These are phyloP conservation scores for Sardinella longiceps DNA, from an alignment of 2,797 vertebrate genomes.

Conservation along the genomic window DNA sequence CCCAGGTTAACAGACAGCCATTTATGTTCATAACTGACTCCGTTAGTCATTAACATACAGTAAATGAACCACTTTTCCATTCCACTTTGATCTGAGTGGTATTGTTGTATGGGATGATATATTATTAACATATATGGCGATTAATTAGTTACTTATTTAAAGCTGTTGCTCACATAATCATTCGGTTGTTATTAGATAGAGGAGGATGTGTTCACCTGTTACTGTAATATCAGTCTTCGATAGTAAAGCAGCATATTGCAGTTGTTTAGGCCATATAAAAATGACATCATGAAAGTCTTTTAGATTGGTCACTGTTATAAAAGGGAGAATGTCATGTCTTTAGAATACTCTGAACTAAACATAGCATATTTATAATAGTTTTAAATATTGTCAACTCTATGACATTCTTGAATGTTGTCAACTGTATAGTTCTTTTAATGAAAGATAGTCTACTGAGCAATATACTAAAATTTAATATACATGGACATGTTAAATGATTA, in stretches of 20 bases:
- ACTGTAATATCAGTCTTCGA: too few relatives aligned
- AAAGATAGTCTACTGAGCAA: background rate
- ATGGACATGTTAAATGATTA: background rate
- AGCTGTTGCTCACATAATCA: background rate
- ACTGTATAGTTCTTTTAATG: background rate
- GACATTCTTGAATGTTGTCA: too few relatives aligned
- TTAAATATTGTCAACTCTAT: too few relatives aligned
- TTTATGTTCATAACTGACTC: background rate
- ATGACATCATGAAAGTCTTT: too few relatives aligned
- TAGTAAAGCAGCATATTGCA: too few relatives aligned
- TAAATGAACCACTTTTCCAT: background rate
- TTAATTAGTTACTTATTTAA: background rate
- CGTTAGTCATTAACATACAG: background rate
- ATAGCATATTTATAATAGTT: too few relatives aligned
- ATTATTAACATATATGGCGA: background rate
- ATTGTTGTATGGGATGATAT: background rate
- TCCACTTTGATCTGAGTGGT: background rate
- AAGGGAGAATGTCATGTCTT: too few relatives aligned
- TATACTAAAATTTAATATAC: background rate
- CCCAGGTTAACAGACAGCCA: background rate
- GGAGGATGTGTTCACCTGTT: too few relatives aligned
- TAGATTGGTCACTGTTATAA: too few relatives aligned
- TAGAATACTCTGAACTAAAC: too few relatives aligned
- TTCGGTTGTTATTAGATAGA: too few relatives aligned
- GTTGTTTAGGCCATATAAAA: too few relatives aligned